These are phyloP conservation scores for Sicus ferrugineus DNA, from an alignment of 2,888 invertebrate species.

Conservation along the genomic window DNA sequence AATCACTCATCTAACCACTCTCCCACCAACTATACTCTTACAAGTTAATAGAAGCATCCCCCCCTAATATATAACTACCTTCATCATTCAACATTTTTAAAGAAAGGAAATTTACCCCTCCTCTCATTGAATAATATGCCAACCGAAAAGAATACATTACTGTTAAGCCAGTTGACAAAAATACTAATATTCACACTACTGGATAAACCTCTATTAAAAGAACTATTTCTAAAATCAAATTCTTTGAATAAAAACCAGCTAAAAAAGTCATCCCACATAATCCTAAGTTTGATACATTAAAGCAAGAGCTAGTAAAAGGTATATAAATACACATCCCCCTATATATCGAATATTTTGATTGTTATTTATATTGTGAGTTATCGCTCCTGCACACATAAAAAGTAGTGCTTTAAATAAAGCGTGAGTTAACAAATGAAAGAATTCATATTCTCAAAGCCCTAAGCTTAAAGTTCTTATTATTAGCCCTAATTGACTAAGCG, in stretches of 20 bases:
- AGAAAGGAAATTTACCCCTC: slow-evolving; percentile 65
- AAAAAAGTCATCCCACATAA: slow-evolving; percentile 75
- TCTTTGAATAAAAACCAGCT: slow-evolving; percentile 73
- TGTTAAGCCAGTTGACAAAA: slow-evolving; percentile 69
- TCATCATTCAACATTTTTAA: slow-evolving; percentile 67
- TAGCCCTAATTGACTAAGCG: slow-evolving; percentile 77
- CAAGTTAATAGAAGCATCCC: slow-evolving; percentile 59
- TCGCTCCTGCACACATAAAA: no score
- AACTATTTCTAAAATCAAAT: slow-evolving; percentile 70
- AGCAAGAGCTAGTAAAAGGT: slow-evolving; percentile 71
- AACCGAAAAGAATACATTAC: slow-evolving; percentile 69
- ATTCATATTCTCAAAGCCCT: slow-evolving; percentile 68
- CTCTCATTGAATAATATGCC: slow-evolving; percentile 67
- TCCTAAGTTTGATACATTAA: no score
- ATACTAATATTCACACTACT: slow-evolving; percentile 67
- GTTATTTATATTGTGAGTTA: no score
- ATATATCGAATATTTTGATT: slow-evolving; percentile 74
- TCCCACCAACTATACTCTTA: not conserved
- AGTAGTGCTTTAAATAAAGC: no score
- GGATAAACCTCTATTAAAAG: slow-evolving; percentile 68
- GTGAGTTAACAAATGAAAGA: slow-evolving; percentile 77
- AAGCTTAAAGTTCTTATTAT: slow-evolving; percentile 74
- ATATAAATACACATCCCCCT: no score
- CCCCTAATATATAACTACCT: slow-evolving; percentile 67
- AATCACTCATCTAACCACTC: not conserved